These are phyloP conservation scores for Noctua pronuba DNA, from an alignment of 2,888 invertebrate genomes.

Conservation along the genomic window DNA sequence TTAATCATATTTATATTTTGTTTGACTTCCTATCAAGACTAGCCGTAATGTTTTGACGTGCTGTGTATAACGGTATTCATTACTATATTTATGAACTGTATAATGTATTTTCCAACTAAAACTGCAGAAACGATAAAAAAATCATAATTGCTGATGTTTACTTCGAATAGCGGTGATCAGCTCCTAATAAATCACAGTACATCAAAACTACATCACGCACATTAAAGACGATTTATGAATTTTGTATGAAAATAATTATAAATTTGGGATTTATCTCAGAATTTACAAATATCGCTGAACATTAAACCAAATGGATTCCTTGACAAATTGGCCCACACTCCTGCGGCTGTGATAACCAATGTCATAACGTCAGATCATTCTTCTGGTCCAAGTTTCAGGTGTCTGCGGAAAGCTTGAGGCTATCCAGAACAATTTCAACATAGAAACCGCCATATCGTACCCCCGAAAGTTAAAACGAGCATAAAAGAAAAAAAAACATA, in stretches of 20 bases:
- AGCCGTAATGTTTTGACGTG: constrained; percentile 19
- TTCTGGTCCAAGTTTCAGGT: background rate
- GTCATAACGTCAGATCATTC: constrained; percentile 53
- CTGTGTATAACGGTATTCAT: constrained; percentile 23
- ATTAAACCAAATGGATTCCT: constrained; percentile 64
- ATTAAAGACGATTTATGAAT: constrained; percentile 1
- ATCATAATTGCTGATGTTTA: background rate
- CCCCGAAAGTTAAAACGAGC: constrained; percentile 27
- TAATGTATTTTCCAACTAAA: constrained; percentile 41
- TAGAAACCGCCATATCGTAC: background rate
- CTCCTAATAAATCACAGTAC: constrained; percentile 1
- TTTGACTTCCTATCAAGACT: background rate
- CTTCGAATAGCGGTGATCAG: constrained; percentile 9
- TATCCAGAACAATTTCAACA: background rate
- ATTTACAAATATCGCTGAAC: constrained; percentile 15
- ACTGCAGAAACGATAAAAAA: constrained; percentile 20
- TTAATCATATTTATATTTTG: background rate
- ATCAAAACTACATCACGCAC: background rate
- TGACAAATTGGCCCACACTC: constrained; percentile 56
- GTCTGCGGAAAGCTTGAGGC: background rate
- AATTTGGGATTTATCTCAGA: background rate
- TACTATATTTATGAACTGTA: constrained; percentile 38
- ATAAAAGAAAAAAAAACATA: constrained; percentile 21
- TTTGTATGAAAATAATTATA: background rate
- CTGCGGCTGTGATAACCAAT: constrained; percentile 51